phyloP scores from a whole-genome alignment of 2,888 invertebrate species.

The Epicampocera succincta region DNA sequence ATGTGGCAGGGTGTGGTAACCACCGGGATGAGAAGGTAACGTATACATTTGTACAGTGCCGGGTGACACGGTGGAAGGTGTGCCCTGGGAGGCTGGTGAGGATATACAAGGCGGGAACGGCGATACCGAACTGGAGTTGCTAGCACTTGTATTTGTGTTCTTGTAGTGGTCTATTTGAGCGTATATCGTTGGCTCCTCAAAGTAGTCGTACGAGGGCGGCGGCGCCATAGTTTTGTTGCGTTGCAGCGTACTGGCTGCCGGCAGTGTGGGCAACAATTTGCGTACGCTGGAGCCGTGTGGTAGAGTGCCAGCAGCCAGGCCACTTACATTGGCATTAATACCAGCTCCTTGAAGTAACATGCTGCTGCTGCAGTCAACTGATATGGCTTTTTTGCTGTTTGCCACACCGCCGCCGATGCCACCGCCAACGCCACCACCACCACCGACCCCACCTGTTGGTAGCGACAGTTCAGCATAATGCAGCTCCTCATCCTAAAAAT shows the following conservation, averaged over 20 bases:
- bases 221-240: conserved; percentile 76
- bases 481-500: conserved; percentile 79
- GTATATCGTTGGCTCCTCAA: conserved; percentile 87
- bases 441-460: conserved; percentile 74
- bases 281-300: conserved; percentile 79
- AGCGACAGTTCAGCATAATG: conserved; percentile 81
- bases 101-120: conserved; percentile 82
- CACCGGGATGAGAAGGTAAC: conserved; percentile 80
- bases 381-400: conserved; percentile 73
- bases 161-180: conserved; percentile 88
- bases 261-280: conserved; percentile 78
- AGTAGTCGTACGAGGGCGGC: conserved; percentile 81
- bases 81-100: conserved; percentile 81
- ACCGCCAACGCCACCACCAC: conserved; percentile 70
- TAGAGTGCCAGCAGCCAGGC: conserved; percentile 73
- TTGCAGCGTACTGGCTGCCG: conserved; percentile 78
- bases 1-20: conserved; percentile 80
- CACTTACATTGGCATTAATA: conserved; percentile 66
- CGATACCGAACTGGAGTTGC: conserved; percentile 75
- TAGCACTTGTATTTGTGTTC: conserved; percentile 69
- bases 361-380: conserved; percentile 74
- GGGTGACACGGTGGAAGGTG: conserved; percentile 80
- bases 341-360: conserved; percentile 73
- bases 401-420: conserved; percentile 58
- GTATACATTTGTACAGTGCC: conserved; percentile 81